phyloP scores from a whole-genome alignment of 2,888 invertebrate species.

The Tortrix viridana region DNA sequence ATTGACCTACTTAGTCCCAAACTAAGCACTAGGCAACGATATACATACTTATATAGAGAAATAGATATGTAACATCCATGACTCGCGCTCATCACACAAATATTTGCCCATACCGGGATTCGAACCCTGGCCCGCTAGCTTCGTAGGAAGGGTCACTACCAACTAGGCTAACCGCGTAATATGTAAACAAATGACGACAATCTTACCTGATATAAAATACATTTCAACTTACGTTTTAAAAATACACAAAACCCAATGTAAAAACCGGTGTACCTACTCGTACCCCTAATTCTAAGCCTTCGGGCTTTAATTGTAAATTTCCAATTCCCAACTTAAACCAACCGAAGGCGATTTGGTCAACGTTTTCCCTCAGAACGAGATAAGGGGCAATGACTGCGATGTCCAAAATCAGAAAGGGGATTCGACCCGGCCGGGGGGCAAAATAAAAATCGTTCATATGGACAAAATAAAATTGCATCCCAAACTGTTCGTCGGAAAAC shows the following conservation, averaged over 20 bases:
- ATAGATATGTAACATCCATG: too few relatives aligned
- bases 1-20: too few relatives aligned
- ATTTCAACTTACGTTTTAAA: too few relatives aligned
- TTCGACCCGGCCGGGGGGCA: constrained; percentile 66
- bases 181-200: too few relatives aligned
- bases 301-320: constrained; percentile 35
- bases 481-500: constrained; percentile 82
- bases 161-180: too few relatives aligned
- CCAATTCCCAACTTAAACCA: constrained; percentile 53
- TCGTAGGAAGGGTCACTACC: too few relatives aligned
- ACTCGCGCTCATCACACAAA: too few relatives aligned
- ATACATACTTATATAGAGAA: too few relatives aligned
- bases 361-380: constrained; percentile 52
- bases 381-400: constrained; percentile 62
- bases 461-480: constrained; percentile 84
- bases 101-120: too few relatives aligned
- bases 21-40: too few relatives aligned
- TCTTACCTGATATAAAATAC: too few relatives aligned
- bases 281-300: neutral
- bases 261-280: neutral
- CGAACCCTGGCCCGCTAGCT: too few relatives aligned
- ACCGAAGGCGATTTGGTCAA: constrained; percentile 56
- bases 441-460: constrained; percentile 84
- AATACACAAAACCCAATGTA: neutral
- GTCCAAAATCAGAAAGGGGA: constrained; percentile 71